A percentile compares a stretch with the other conserved stretches of the same genome.
Conservation (phyloP, 2,888 invertebrate genomes). For the Thereva unica region DNA sequence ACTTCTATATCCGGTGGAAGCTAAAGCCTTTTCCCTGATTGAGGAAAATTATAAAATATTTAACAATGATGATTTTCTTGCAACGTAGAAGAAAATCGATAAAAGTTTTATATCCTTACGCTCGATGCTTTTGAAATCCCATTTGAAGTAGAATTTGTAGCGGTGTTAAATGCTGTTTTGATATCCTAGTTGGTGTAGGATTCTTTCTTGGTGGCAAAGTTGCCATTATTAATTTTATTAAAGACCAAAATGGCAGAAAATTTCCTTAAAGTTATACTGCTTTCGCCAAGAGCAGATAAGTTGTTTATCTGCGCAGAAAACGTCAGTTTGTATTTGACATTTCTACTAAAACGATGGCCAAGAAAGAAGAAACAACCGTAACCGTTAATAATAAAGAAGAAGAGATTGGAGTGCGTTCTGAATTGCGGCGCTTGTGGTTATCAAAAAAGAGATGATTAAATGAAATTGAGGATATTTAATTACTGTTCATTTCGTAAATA, state of each 20-base stretch:
- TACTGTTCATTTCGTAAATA: no score
- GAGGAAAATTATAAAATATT: conserved; percentile 5
- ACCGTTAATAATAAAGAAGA: no score
- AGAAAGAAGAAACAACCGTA: no score
- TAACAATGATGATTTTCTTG: not conserved
- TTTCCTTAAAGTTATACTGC: not conserved
- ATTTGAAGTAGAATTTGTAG: conserved; percentile 83
- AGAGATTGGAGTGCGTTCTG: no score
- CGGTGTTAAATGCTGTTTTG: conserved; percentile 74
- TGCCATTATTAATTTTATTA: conserved; percentile 63
- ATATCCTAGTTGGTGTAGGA: conserved; percentile 71
- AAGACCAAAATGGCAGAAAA: conserved; percentile 1
- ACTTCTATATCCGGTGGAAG: conserved; percentile 86
- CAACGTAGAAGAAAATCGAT: conserved; percentile 4
- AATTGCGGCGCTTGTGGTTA: no score
- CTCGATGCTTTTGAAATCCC: conserved; percentile 86
- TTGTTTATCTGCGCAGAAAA: conserved; percentile 27
- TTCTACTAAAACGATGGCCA: no score
- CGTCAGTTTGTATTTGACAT: not conserved
- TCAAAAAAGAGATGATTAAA: no score
- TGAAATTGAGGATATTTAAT: no score
- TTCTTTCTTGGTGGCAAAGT: conserved; percentile 77
- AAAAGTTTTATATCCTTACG: conserved; percentile 66
- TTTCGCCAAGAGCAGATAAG: no score
- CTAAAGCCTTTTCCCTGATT: conserved; percentile 82